These are phyloP conservation scores for Lysiphlebus fabarum DNA, from an alignment of 1,140 invertebrate species.

Conservation along the genomic window DNA sequence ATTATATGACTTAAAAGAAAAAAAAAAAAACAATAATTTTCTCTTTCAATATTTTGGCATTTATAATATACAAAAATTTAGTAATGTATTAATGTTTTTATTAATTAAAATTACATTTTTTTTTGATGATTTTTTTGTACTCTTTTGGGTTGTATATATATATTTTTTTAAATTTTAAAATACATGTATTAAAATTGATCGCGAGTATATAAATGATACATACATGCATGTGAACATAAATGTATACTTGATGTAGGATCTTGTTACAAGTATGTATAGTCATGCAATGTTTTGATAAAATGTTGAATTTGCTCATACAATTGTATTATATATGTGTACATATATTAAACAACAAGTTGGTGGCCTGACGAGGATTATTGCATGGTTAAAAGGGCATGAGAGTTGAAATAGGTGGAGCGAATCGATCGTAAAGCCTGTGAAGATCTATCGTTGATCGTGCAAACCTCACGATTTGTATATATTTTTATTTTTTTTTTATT, in stretches of 20 bases:
- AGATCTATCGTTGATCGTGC: slow-evolving; percentile 20
- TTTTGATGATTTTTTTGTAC: no score
- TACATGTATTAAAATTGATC: no score
- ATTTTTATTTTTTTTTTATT: slow-evolving; percentile 1
- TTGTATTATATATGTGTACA: not conserved
- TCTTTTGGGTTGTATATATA: no score
- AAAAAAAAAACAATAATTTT: not conserved
- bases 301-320: not conserved
- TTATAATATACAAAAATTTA: no score
- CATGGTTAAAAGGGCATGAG: slow-evolving; percentile 20
- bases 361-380: slow-evolving; percentile 9
- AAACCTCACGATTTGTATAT: slow-evolving; percentile 13
- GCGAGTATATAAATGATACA: slow-evolving; percentile 3
- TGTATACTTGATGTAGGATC: not conserved
- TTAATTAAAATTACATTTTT: no score
- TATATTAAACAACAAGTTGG: slow-evolving; percentile 8
- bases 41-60: no score
- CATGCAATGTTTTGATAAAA: slow-evolving; percentile 12
- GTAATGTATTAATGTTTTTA: no score
- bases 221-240: slow-evolving; percentile 3
- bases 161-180: no score
- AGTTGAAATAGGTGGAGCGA: slow-evolving; percentile 23
- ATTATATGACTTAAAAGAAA: not conserved
- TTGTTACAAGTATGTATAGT: slow-evolving; percentile 12
- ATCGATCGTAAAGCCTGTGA: slow-evolving; percentile 16